phyloP scores from a whole-genome alignment of 1,140 invertebrate species.

The Sitobion miscanthi region DNA sequence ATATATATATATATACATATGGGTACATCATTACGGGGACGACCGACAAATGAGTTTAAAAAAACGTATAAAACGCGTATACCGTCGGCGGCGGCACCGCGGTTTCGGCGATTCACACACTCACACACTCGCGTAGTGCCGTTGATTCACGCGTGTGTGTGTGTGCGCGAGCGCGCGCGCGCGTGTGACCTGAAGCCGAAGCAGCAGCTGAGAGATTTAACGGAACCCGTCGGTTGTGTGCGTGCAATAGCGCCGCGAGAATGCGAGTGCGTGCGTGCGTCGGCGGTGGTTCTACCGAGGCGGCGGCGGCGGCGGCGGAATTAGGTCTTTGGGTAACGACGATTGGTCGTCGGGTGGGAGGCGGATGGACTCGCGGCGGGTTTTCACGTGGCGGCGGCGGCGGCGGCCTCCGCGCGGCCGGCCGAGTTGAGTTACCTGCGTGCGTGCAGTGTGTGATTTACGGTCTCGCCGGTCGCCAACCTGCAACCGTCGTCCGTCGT shows the following conservation, averaged over 20 bases:
- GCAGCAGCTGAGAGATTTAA: constrained; percentile 54
- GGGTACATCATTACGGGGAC: neutral
- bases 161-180: neutral
- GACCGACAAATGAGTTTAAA: constrained; percentile 1
- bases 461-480: constrained; percentile 54
- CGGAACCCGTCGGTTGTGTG: constrained; percentile 49
- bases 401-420: constrained; percentile 24
- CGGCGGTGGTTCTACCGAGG: neutral
- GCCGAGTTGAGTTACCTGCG: constrained; percentile 54
- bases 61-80: constrained; percentile 24
- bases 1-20: neutral
- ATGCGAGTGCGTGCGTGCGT: neutral
- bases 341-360: constrained; percentile 42
- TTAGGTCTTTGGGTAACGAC: constrained; percentile 55
- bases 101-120: constrained; percentile 1
- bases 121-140: neutral
- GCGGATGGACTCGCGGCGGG: constrained; percentile 54
- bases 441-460: constrained; percentile 56
- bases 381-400: constrained; percentile 52
- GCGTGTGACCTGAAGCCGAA: constrained; percentile 51
- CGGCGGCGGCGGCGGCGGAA: constrained; percentile 38
- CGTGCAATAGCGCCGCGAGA: neutral
- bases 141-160: constrained; percentile 15
- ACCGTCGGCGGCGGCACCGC: constrained; percentile 5
- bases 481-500: neutral